Base-by-base conservation (phyloP, 2,113 vertebrate genomes). In the Pelusios castaneus region DNA sequence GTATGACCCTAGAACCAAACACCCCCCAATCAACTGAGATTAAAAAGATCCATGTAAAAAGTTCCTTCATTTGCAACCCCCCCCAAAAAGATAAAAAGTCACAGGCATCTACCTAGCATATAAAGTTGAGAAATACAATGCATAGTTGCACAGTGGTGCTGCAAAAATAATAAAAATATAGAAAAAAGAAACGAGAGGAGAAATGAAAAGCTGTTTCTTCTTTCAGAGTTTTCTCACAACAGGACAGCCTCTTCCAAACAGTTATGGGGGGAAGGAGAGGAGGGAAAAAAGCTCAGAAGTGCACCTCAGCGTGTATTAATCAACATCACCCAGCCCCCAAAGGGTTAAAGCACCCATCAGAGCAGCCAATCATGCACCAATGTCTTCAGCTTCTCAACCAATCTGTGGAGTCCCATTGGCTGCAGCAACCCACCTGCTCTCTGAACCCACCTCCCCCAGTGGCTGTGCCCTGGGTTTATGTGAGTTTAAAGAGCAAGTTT, bases 81-180 rank as follows among this genome's bases (percentile, higher is more conserved):
- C 97, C 96, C 97, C 75, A 95, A 97, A 84, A 94, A 97, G 97
- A 97, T 98, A 98, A 98, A 98, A 98, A 98, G 97, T 98, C 97
- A 98, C 98, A 99, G 98, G 98, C 98, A 97, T 99, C 98, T 98
- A 98, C 97, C 97, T 98, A 98, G 98, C 98, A 98, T 98, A 97
- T 97, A 97, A 98, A 98, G 98, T 98, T 98, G 98, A 98, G 99
- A 98, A 98, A 98, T 98, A 98, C 98, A 98, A 99, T 99, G 99
- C 99, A 99, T 99, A 99, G 99, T 99, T 98, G 99, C 99, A 99
- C 98, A 98, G 98, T 98, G 98, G 98, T 98, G 98, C 98, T 97
- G 97, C 97, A 95, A 98, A 97, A 97, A 97, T 84, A 97, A 97
- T 96, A 94, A 83, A 93, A 90, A 84, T 93, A 97, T 95, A 54